A percentile compares a stretch with the other conserved stretches of the same genome.
These are phyloP conservation scores for Mirza zaza DNA, from an alignment of 2,113 vertebrate species.

Conservation along the genomic window DNA sequence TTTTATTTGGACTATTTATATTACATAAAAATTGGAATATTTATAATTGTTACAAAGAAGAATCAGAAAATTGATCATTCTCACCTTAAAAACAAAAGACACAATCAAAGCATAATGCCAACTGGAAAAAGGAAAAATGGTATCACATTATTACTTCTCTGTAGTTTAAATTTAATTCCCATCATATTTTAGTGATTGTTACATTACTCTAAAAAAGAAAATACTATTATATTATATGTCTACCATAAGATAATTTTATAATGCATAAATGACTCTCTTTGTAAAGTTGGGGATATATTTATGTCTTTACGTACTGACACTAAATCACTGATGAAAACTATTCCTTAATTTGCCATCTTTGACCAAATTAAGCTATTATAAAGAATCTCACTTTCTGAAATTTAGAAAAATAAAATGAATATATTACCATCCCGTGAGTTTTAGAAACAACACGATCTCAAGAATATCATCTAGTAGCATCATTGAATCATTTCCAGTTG, in stretches of 20 bases:
- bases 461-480: neutral
- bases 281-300: neutral
- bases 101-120: neutral
- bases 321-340: neutral
- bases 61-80: neutral
- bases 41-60: neutral
- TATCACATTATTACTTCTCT: neutral
- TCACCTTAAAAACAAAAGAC: neutral
- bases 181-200: neutral
- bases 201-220: neutral
- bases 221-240: neutral
- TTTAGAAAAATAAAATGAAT: neutral
- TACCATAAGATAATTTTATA: neutral
- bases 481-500: neutral
- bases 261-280: neutral
- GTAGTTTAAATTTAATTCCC: neutral
- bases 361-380: neutral
- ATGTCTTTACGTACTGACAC: neutral
- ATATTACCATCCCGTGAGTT: neutral
- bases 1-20: neutral
- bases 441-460: constrained; percentile 1
- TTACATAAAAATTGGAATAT: neutral
- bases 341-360: neutral
- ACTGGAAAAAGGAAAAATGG: neutral
- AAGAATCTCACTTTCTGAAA: neutral